phyloP scores from a whole-genome alignment of 1,140 invertebrate genomes.

The Solen grandis region DNA sequence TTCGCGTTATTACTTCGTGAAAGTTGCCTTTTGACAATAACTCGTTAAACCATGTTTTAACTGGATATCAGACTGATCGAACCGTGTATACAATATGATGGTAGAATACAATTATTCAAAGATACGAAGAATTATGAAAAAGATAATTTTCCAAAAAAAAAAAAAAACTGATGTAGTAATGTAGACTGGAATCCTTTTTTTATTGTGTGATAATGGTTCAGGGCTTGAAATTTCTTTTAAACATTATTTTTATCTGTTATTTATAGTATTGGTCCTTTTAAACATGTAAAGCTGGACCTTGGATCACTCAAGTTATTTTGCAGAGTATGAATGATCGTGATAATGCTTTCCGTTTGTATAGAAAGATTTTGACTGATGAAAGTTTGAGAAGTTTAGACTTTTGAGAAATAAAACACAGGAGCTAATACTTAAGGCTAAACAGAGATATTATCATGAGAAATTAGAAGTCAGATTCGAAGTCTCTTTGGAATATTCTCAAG shows the following conservation, averaged over 20 bases:
- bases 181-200: not conserved
- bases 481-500: no score
- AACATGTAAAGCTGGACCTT: not conserved
- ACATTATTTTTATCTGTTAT: not conserved
- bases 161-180: not conserved
- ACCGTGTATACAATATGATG: no score
- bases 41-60: no score
- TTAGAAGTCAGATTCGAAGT: no score
- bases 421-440: no score
- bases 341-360: not conserved
- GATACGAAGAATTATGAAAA: not conserved
- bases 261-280: not conserved
- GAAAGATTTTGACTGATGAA: not conserved
- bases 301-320: not conserved
- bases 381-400: not conserved
- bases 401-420: not conserved
- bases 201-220: not conserved
- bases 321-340: not conserved
- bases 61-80: no score
- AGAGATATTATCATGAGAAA: no score
- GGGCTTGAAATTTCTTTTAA: not conserved
- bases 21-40: no score
- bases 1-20: no score
- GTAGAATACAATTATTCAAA: no score
- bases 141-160: not conserved